Base-by-base conservation (phyloP, 2,113 vertebrate genomes). In the Candoia aspera region DNA sequence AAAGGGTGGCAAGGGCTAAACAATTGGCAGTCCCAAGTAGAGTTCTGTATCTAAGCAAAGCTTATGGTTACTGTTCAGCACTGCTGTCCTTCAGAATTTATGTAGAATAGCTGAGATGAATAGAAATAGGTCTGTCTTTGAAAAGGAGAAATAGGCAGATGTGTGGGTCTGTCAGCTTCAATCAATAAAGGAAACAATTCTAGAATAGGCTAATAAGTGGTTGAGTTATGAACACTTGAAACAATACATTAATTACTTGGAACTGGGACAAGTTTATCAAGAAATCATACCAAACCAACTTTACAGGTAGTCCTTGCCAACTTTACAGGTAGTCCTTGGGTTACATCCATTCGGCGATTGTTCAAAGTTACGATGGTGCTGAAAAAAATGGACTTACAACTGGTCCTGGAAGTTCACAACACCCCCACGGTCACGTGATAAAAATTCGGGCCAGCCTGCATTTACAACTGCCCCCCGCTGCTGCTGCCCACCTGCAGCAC, bases 61-160 rank as follows among this genome's bases (percentile, higher is more conserved):
- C 84, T 94, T 86, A 89, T 92, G 64, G 94, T 92, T 96, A 90
- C 92, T 91, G 93, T 9, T 62, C 53, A 79, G n/a, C n/a, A 29
- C 37, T 42, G 33, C 21, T 79, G 33, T 8, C 15, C 33, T 42
- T 79, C 33, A 21, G 73, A 37, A 79, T 79, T 33, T 79, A 79
- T 79, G 8, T 37, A 79, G 8, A 79, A 79, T 42, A 37, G 73
- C 2, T 46, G 24, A 85, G 49, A 29, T 85, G 42, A 53, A 4
- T 53, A 53, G 46, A 12, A 49, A 53, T 85, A 49, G 11, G 10
- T 53, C 84, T 46, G 26, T 53, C 83, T 84, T 49, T 26, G 46
- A 84, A 49, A 68, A 84, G 46, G 46, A 21, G 42, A 23, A 84
- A 84, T 21, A 84, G 21, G 83, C 83, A 60, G 58, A 21, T 84